A percentile compares a stretch with the other conserved stretches of the same genome.
These are phyloP conservation scores for Lepilemur septentrionalis DNA, from an alignment of 2,797 vertebrate species.

Conservation along the genomic window DNA sequence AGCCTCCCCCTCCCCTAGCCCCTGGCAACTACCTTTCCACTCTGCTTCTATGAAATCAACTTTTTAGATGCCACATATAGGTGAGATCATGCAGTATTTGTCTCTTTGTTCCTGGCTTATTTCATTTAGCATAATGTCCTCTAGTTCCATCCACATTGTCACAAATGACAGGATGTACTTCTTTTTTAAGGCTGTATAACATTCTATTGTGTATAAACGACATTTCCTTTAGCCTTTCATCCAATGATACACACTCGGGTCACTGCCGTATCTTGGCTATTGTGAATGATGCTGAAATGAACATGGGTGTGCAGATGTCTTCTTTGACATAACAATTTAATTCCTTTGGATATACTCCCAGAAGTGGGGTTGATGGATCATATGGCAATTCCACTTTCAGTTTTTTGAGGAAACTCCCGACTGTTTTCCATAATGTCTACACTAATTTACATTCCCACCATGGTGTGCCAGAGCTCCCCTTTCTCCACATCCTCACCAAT, in stretches of 20 bases:
- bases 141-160: not conserved
- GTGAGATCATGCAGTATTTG: not conserved
- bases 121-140: not conserved
- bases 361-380: not conserved
- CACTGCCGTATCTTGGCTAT: not conserved
- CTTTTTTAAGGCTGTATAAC: not conserved
- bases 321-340: not conserved
- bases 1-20: too few species aligned
- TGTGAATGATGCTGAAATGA: not conserved
- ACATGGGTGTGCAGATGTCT: not conserved
- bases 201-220: too few species aligned
- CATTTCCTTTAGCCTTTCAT: not conserved
- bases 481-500: too few species aligned
- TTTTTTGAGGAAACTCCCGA: not conserved
- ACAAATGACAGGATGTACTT: not conserved
- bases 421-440: not conserved
- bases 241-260: not conserved
- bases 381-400: not conserved
- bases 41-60: not conserved
- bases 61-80: not conserved
- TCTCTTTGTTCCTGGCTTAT: not conserved
- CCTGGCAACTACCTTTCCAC: not conserved
- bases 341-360: not conserved
- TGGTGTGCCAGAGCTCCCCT: too few species aligned
- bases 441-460: too few species aligned